Base-by-base conservation (phyloP, 2,113 vertebrate species). In the Leptobrachium leishanense region DNA sequence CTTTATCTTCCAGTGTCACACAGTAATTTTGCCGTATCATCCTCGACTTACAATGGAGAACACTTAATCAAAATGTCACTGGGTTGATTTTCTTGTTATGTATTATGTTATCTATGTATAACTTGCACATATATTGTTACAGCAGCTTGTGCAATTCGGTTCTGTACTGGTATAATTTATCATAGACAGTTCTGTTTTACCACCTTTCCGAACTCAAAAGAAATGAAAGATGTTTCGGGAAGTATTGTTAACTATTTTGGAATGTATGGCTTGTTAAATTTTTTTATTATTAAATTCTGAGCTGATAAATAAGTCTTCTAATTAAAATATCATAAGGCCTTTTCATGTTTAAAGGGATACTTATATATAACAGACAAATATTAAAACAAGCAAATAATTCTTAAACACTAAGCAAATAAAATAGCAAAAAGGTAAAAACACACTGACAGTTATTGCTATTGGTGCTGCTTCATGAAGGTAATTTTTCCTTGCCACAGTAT, bases 31-130 rank as follows among this genome's bases (percentile, higher is more conserved):
- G 64, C 59, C 63, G 53, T 81, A 81, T 81, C 78, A 81, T 81
- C 78, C 78, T 68, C 78, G 72, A 81, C 78, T 81, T 81, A 68
- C 71, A 81, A 81, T 74, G 72, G 70, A 74, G 78, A 50, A 74
- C 78, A 81, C 78, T 81, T 81, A 81, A 81, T 81, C 78, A 81
- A 81, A 81, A 81, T 81, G 78, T 81, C 78, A 74, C 42, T 74
- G 64, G 78, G 71, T 81, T 81, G 78, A 81, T 81, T 81, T 81
- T 81, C 78, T 74, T 81, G 78, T 81, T 81, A 71, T 81, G 72
- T 74, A 81, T 74, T 81, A 70, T 81, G 78, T 81, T 81, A 81
- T 81, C 78, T 81, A 81, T 81, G 78, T 81, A 81, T 81, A 81
- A 81, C 78, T 81, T 74, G 71, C 71, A 81, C 78, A 74, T 74